These are phyloP conservation scores for Carcinoscorpius rotundicauda DNA, from an alignment of 1,140 invertebrate genomes.

Conservation along the genomic window DNA sequence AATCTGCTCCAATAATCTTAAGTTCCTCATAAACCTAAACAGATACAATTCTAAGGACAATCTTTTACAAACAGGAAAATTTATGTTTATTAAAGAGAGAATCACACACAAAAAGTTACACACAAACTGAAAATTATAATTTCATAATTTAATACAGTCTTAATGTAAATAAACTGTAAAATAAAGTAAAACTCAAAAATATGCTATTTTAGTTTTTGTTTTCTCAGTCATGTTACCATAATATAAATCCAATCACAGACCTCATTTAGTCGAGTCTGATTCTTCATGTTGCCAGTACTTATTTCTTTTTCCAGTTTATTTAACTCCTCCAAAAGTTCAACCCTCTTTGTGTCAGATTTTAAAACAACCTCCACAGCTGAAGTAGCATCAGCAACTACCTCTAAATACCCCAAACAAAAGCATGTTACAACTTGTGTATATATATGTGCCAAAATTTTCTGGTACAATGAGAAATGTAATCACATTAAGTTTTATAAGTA, in stretches of 20 bases:
- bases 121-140: slow-evolving; percentile 4
- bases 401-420: slow-evolving; percentile 35
- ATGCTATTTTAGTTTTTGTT: too few relatives aligned
- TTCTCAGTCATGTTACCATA: too few relatives aligned
- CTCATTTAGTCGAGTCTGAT: slow-evolving; percentile 70
- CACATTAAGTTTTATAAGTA: too few relatives aligned
- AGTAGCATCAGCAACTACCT: slow-evolving; percentile 85
- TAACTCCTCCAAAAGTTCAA: slow-evolving; percentile 63
- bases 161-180: slow-evolving; percentile 13
- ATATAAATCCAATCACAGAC: slow-evolving; percentile 31
- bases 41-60: not conserved
- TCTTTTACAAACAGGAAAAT: slow-evolving; percentile 3
- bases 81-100: not conserved
- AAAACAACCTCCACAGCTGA: slow-evolving; percentile 85
- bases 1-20: slow-evolving; percentile 90
- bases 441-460: too few relatives aligned
- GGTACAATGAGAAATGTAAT: too few relatives aligned
- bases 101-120: slow-evolving; percentile 4
- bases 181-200: slow-evolving; percentile 10
- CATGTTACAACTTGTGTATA: too few relatives aligned
- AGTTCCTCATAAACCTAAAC: slow-evolving; percentile 81
- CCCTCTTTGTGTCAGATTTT: slow-evolving; percentile 80
- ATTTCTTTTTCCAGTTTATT: slow-evolving; percentile 61
- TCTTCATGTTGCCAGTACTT: slow-evolving; percentile 49
- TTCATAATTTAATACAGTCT: slow-evolving; percentile 16